Evolutionary conservation across 2,797 vertebrate species (phyloP).

Genomic region (Yasuhikotakia modesta): DNA sequence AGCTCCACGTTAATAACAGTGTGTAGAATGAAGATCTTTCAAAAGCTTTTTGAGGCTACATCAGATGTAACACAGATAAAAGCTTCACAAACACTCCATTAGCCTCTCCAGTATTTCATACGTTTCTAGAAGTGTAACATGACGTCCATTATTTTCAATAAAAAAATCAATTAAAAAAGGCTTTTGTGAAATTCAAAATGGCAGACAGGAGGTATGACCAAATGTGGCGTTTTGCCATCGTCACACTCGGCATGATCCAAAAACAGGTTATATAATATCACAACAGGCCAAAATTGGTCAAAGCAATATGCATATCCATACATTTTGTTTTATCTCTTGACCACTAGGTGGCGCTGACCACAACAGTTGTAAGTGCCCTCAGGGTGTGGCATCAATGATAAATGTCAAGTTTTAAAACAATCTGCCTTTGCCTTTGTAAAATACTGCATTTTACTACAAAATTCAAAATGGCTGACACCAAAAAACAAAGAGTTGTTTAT

Average conservation of each 20-base stretch:
- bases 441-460: not conserved
- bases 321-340: not conserved
- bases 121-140: conserved; percentile 48
- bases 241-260: not conserved
- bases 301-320: not conserved
- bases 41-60: conserved; percentile 61
- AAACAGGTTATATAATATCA: too few species aligned
- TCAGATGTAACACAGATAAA: conserved; percentile 58
- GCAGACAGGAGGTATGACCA: not conserved
- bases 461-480: not conserved
- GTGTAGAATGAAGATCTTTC: conserved; percentile 59
- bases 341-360: not conserved
- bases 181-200: not conserved
- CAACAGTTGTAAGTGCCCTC: not conserved
- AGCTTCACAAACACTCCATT: conserved; percentile 60
- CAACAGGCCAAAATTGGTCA: not conserved
- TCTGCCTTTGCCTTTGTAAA: not conserved
- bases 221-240: not conserved
- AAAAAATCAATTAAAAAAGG: not conserved
- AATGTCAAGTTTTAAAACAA: not conserved
- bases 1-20: conserved; percentile 49
- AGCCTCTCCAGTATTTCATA: conserved; percentile 58
- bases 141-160: conserved; percentile 38
- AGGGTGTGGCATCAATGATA: not conserved
- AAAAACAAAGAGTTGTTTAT: too few species aligned